A percentile compares a stretch with the other conserved stretches of the same genome.
Conservation (phyloP, 2,113 vertebrate species). For the Pollimyrus isidori region DNA sequence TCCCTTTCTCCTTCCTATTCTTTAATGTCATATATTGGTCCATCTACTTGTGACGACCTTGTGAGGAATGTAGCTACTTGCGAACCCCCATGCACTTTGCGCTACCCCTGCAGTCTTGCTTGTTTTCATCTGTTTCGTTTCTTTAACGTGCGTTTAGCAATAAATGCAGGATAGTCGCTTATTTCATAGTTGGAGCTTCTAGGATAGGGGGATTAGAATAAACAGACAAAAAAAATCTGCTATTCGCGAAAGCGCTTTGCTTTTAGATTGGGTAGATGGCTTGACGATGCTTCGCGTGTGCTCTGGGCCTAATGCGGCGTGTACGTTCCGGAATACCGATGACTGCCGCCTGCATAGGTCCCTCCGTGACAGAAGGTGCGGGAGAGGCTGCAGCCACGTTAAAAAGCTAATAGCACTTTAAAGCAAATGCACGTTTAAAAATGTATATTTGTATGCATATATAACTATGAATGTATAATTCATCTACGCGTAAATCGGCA, state of each 20-base stretch:
- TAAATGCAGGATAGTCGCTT: background rate
- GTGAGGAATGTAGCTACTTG: background rate
- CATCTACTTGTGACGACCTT: slow-evolving; percentile 82
- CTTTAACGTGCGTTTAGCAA: background rate
- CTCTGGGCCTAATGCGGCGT: background rate
- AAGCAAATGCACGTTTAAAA: slow-evolving; percentile 48
- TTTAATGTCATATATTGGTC: slow-evolving; percentile 99
- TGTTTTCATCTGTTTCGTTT: background rate
- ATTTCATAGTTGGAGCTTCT: background rate
- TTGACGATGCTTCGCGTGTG: background rate
- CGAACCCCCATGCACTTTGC: background rate
- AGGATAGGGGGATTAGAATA: background rate
- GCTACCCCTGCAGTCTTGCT: background rate
- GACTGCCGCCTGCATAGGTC: background rate
- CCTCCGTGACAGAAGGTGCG: background rate
- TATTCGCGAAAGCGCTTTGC: background rate
- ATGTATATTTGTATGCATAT: background rate
- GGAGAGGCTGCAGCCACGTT: background rate
- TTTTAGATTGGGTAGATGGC: background rate
- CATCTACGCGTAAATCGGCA: slow-evolving; percentile 27
- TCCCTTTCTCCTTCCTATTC: slow-evolving; percentile 95
- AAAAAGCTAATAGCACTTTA: slow-evolving; percentile 28
- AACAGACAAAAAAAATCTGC: background rate
- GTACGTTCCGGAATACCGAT: background rate
- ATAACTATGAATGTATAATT: slow-evolving; percentile 31